Evolutionary conservation across 1,140 invertebrate genomes (phyloP), one percentile per base, ranked within the genome.

Genomic region (Philotrypesis tridentata): DNA sequence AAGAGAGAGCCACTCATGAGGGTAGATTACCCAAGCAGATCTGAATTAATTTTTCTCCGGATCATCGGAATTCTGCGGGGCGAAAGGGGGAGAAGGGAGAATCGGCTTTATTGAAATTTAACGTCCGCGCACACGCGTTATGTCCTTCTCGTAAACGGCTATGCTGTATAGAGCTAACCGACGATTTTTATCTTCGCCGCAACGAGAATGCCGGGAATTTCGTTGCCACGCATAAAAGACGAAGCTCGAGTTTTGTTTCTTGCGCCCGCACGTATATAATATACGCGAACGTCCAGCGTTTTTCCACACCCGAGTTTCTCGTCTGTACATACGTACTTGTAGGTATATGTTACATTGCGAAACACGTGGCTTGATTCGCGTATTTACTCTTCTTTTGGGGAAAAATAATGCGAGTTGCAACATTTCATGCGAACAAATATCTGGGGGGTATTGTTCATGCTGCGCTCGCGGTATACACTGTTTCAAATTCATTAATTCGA

Each of bases 321-420:
- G 14, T 9, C 11, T 9, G 25, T 14, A n/a, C 31, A 67, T n/a
- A n/a, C n/a, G n/a, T n/a, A n/a, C 71, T 65, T 37, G 37, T 31
- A 80, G 74, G 31, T 80, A 14, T 17, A 14, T 17, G 17, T 6
- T 33, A 73, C n/a, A 67, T 80, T 74, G 55, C 25, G 60, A 80
- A 73, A 74, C 37, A 74, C 37, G 3, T 21, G 7, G 23, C 9
- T 29, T 67, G 79, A 67, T 73, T 73, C 60, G 25, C 37, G 40
- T 40, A 60, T 79, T 79, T 61, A 61, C 40, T 71, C 70, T 79
- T 71, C 67, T 79, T 71, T 75, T 29, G 27, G 27, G 55, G 73
- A 75, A 29, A 75, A 61, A 75, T 43, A 23, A 72, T 23, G 40
- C 29, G 31, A 40, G 23, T 75, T 75, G n/a, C 68, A 29, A 61